These are phyloP conservation scores for Eurypyga helias DNA, from an alignment of 2,113 vertebrate genomes.

Conservation along the genomic window DNA sequence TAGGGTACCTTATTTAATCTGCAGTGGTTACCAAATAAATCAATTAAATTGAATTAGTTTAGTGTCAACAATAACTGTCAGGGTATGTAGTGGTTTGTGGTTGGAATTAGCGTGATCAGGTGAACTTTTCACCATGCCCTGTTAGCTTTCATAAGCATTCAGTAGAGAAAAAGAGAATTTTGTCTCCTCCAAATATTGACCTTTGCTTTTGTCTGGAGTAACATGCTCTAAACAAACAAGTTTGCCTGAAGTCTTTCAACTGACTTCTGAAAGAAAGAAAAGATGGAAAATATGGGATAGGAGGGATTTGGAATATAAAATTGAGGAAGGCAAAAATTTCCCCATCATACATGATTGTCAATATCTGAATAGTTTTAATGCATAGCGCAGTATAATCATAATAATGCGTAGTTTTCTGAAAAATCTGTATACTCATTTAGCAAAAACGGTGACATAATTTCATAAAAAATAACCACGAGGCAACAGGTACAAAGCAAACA, in stretches of 20 bases:
- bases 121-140: background rate
- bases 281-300: background rate
- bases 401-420: background rate
- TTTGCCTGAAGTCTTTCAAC: background rate
- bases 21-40: background rate
- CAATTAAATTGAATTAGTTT: background rate
- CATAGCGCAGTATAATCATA: background rate
- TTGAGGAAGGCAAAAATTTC: background rate
- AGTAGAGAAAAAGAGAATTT: background rate
- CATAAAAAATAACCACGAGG: background rate
- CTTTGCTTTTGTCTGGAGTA: background rate
- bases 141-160: background rate
- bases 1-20: background rate
- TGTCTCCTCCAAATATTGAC: background rate
- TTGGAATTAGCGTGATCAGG: background rate
- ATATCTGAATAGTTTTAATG: background rate
- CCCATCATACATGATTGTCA: fast-evolving
- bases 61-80: background rate
- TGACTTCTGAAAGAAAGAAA: background rate
- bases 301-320: background rate
- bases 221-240: background rate
- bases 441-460: background rate
- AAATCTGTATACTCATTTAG: background rate
- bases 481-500: background rate
- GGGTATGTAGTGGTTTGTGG: background rate